phyloP scores from a whole-genome alignment of 2,888 invertebrate species.

The Dryobota labecula region DNA sequence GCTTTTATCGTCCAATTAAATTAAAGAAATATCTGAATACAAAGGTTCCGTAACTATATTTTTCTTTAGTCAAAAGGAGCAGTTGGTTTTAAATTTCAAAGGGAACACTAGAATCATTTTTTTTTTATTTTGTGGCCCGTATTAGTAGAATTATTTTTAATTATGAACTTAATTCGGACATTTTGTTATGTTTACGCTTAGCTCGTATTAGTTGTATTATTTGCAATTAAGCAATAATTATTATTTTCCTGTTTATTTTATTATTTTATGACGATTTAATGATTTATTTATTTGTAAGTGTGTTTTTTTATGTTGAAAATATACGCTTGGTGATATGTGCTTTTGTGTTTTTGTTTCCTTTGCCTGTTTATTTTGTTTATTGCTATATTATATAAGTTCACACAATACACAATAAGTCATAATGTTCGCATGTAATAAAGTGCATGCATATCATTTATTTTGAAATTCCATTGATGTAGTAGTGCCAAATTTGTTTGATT shows the following conservation, averaged over 20 bases:
- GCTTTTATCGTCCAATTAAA: constrained; percentile 1
- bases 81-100: too few species aligned
- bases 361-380: constrained; percentile 29
- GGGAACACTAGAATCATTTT: not conserved
- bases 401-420: not conserved
- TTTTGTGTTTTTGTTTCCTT: constrained; percentile 76
- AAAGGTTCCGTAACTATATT: not conserved
- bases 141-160: constrained; percentile 6
- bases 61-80: not conserved
- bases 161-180: constrained; percentile 20
- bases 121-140: not conserved
- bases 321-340: constrained; percentile 87
- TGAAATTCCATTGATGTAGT: not conserved
- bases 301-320: constrained; percentile 85
- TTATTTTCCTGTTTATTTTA: too few species aligned
- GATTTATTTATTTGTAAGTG: constrained; percentile 85
- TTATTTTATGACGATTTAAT: constrained; percentile 66
- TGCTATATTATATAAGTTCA: not conserved
- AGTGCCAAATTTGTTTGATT: not conserved
- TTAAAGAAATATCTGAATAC: not conserved
- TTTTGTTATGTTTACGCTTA: constrained; percentile 56
- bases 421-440: constrained; percentile 3
- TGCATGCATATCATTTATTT: not conserved
- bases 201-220: constrained; percentile 56
- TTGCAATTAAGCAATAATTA: constrained; percentile 59